A percentile compares a stretch with the other conserved stretches of the same genome.
These are phyloP conservation scores for Mobula birostris DNA, from an alignment of 2,113 vertebrate genomes.

Conservation along the genomic window DNA sequence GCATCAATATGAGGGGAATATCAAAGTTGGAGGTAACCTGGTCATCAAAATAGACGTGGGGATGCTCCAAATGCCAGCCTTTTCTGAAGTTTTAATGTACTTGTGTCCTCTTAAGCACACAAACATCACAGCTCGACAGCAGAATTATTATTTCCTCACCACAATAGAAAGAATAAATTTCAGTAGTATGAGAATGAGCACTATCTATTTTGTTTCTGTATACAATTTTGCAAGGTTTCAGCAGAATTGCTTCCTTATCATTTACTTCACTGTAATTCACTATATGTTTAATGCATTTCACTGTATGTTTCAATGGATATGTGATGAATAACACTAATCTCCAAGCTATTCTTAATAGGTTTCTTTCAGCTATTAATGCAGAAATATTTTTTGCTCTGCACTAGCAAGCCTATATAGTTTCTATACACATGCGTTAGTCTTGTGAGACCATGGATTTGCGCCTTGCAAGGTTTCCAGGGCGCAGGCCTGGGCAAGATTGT, in stretches of 20 bases:
- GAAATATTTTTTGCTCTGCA: background rate
- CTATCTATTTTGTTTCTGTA: too few relatives aligned
- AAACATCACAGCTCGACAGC: background rate
- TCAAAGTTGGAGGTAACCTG: background rate
- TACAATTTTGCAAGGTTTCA: background rate
- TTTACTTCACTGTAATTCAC: background rate
- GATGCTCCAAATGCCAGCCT: background rate
- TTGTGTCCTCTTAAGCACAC: background rate
- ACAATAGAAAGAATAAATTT: background rate
- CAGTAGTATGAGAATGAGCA: too few relatives aligned
- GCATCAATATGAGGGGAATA: background rate
- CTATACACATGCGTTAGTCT: too few relatives aligned
- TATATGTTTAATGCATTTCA: too few relatives aligned
- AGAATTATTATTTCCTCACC: background rate
- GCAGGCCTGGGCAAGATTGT: too few relatives aligned
- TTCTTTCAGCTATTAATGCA: background rate
- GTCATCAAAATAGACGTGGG: background rate
- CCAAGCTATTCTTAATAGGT: background rate
- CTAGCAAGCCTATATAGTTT: background rate
- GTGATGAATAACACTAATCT: too few relatives aligned
- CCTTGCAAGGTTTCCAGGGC: too few relatives aligned
- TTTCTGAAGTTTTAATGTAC: background rate
- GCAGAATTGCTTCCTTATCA: background rate
- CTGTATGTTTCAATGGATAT: too few relatives aligned
- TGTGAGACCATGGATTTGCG: too few relatives aligned